phyloP scores from a whole-genome alignment of 2,113 vertebrate species.

The Phylloscopus trochilus region DNA sequence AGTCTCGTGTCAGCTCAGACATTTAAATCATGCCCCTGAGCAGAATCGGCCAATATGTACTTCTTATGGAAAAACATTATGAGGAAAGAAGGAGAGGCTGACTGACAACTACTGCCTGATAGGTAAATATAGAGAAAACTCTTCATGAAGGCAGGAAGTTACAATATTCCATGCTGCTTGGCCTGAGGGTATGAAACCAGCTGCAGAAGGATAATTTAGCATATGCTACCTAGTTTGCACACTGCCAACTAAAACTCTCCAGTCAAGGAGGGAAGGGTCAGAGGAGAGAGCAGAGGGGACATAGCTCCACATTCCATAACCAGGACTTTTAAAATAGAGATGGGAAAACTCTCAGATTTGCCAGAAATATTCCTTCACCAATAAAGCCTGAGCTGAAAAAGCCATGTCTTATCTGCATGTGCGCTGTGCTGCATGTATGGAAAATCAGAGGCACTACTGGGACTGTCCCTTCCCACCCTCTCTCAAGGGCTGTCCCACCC shows the following conservation, averaged over 20 bases:
- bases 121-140: not conserved
- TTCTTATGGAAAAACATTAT: not conserved
- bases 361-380: not conserved
- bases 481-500: not conserved
- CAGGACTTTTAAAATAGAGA: not conserved
- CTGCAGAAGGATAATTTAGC: not conserved
- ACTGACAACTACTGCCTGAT: not conserved
- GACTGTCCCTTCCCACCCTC: accelerated
- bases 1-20: not conserved
- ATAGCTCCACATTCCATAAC: not conserved
- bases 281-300: accelerated
- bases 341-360: not conserved
- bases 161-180: not conserved
- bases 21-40: not conserved
- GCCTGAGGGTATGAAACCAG: not conserved
- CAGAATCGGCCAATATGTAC: not conserved
- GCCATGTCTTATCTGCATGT: accelerated
- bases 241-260: not conserved
- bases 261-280: not conserved
- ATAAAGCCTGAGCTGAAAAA: not conserved
- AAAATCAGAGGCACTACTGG: not conserved
- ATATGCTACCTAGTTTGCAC: not conserved
- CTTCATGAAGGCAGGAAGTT: not conserved
- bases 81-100: not conserved
- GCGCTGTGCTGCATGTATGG: accelerated